These are phyloP conservation scores for Romanomermis culicivorax DNA, from an alignment of 2,888 invertebrate genomes.

Conservation along the genomic window DNA sequence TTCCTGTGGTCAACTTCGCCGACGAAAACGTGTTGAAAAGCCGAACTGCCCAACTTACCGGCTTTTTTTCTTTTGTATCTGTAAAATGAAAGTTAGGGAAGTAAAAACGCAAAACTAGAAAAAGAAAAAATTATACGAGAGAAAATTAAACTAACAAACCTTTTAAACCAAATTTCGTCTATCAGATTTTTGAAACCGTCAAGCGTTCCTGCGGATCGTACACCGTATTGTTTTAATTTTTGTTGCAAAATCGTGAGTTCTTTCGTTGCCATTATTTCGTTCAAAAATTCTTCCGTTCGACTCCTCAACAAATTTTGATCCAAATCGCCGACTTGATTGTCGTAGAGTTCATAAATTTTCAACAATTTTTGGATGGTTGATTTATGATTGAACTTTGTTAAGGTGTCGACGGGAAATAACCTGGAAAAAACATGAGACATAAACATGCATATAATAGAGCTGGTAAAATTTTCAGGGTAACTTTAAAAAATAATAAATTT, in stretches of 20 bases:
- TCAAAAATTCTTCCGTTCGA: not conserved
- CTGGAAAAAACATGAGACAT: too few relatives aligned
- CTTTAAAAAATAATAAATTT: too few relatives aligned
- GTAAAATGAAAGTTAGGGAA: too few relatives aligned
- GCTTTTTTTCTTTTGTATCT: constrained; percentile 12
- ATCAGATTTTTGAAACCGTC: not conserved
- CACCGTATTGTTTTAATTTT: not conserved
- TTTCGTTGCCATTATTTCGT: not conserved
- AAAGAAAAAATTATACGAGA: too few relatives aligned
- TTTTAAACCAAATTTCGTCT: not conserved
- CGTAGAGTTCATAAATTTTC: not conserved
- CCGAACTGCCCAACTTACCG: constrained; percentile 21
- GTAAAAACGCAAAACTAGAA: too few relatives aligned
- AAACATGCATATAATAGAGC: too few relatives aligned
- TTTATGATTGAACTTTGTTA: too few relatives aligned
- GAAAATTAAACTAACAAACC: too few relatives aligned
- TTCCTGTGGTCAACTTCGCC: constrained; percentile 21
- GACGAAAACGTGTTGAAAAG: constrained; percentile 28
- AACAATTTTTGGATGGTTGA: not conserved
- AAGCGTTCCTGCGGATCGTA: not conserved
- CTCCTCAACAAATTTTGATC: not conserved
- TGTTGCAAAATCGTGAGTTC: not conserved
- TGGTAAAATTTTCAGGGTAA: too few relatives aligned
- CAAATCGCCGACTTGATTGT: not conserved
- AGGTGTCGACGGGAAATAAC: too few relatives aligned